Evolutionary conservation across 2,113 vertebrate species (phyloP), one percentile per base, ranked within the genome.

Genomic region (Murina feae): DNA sequence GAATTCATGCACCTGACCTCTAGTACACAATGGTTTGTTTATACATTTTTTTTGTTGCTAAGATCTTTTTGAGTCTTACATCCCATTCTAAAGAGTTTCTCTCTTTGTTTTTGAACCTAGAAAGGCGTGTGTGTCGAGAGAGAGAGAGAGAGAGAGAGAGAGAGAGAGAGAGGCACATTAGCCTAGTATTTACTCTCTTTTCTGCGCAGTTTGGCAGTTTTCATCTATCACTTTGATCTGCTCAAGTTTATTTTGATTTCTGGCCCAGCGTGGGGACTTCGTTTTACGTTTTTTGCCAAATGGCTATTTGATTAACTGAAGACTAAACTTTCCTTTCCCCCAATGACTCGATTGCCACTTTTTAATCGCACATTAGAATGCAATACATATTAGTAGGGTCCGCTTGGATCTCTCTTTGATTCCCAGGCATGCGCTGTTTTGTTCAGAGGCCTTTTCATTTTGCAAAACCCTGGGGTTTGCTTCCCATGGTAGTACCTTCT

Each of bases 321-420:
- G 16, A 58, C 89, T 55, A 55, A 49, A 32, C 58, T 35, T 72
- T 72, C 72, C 21, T 93, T 76, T 83, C 66, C 51, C 51, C 30
- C 49, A 14, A 32, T 71, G 58, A 47, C 9, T n/a, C 58, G 23
- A 47, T 6, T 9, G 23, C 12, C 55, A 30, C 28, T 30, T 90
- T 39, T 23, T 10, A 65, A 79, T 80, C 0, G 0, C 12, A 5
- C 42, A 13, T 47, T 44, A 51, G 71, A 69, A 35, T 47, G 6
- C 9, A 32, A 0, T 3, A 0, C 30, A 1, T 13, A 2, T 7
- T 20, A 1, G 3, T 12, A 8, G 1, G 2, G 2, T 11, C 35
- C 51, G 12, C 9, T 32, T 35, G 28, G 7, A 10, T 53, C 76
- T 91, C 51, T 42, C 5, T 72, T 82, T 53, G 60, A 42, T 55